A percentile compares a stretch with the other conserved stretches of the same genome.
Evolutionary conservation across 1,140 invertebrate species (phyloP).

Genomic region (Micrasema minimum): DNA sequence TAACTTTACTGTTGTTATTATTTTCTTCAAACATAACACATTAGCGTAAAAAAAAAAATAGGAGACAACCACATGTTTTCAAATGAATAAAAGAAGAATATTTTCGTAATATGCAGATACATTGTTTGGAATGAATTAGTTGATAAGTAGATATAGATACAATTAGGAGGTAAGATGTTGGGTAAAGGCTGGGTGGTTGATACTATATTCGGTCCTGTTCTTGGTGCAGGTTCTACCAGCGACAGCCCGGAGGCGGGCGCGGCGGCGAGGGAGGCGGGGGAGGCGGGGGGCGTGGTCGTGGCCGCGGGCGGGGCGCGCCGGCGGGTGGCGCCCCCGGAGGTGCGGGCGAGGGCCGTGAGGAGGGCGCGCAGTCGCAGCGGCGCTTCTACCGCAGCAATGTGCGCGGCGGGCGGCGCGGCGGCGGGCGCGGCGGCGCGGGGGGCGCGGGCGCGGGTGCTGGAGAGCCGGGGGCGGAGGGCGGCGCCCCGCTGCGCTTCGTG

Average conservation of each 20-base stretch:
- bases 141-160: too few species aligned
- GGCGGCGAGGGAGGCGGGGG: conserved; percentile 61
- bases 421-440: conserved; percentile 46
- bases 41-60: too few species aligned
- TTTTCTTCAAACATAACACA: too few species aligned
- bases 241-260: conserved; percentile 60
- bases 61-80: too few species aligned
- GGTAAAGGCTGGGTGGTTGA: not conserved
- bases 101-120: too few species aligned
- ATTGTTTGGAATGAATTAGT: too few species aligned
- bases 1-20: too few species aligned
- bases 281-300: conserved; percentile 61
- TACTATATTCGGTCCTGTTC: conserved; percentile 15
- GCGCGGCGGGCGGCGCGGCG: conserved; percentile 62
- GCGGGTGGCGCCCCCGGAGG: conserved; percentile 53
- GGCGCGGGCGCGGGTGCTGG: conserved; percentile 50
- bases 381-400: conserved; percentile 64
- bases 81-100: too few species aligned
- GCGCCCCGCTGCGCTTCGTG: conserved; percentile 7
- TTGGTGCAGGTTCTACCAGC: conserved; percentile 60
- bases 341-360: conserved; percentile 56
- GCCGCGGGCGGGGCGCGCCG: conserved; percentile 58
- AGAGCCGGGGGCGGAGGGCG: conserved; percentile 26
- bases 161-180: not conserved
- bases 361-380: conserved; percentile 60